phyloP scores from a whole-genome alignment of 2,113 vertebrate species.

The Propithecus coquereli region DNA sequence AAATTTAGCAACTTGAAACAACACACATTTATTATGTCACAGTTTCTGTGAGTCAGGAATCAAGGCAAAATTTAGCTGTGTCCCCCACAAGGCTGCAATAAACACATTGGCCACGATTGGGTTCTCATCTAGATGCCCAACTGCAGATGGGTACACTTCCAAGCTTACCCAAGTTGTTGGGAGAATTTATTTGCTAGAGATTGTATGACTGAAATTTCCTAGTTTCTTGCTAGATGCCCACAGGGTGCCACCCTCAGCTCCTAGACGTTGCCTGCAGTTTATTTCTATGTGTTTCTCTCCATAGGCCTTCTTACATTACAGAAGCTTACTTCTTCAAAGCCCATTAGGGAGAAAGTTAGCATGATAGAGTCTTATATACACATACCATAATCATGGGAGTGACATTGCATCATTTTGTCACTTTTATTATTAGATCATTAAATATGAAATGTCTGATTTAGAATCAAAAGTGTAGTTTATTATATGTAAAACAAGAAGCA shows the following conservation, averaged over 20 bases:
- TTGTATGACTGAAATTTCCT: background rate
- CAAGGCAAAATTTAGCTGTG: background rate
- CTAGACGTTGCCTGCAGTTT: background rate
- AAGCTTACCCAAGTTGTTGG: background rate
- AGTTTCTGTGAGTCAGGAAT: background rate
- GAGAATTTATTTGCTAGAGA: background rate
- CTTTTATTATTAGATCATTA: no score
- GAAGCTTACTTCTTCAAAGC: background rate
- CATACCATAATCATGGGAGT: no score
- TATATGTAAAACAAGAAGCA: no score
- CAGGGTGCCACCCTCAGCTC: background rate
- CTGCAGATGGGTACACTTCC: background rate
- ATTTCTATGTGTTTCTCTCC: background rate
- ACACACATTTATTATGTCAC: background rate
- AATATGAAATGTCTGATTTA: no score
- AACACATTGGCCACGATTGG: background rate
- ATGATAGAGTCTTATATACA: background rate
- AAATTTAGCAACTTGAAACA: background rate
- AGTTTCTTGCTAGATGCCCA: background rate
- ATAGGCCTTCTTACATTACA: background rate
- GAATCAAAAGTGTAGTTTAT: no score
- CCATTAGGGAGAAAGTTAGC: background rate
- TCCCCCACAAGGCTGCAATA: background rate
- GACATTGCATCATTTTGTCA: no score
- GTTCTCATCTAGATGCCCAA: background rate